phyloP scores from a whole-genome alignment of 2,888 invertebrate species.

The Crocallis elinguaria region DNA sequence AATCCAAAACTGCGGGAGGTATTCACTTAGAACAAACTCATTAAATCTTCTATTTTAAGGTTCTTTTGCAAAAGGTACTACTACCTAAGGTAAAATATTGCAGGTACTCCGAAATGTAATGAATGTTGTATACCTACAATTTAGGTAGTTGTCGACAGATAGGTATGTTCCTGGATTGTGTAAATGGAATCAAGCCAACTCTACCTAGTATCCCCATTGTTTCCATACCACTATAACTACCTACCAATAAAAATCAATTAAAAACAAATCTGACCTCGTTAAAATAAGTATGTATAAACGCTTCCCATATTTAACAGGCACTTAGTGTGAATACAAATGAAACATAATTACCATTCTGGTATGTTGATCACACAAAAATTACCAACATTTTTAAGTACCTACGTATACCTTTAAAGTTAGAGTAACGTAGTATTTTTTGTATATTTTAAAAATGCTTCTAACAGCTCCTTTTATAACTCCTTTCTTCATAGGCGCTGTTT shows the following conservation, averaged over 20 bases:
- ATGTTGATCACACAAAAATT: conserved; percentile 6
- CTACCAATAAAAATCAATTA: neutral
- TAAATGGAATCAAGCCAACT: neutral
- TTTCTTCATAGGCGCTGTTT: too few species aligned
- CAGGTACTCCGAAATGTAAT: too few species aligned
- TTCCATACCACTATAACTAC: neutral
- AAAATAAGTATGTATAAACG: conserved; percentile 20
- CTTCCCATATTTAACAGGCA: conserved; percentile 51
- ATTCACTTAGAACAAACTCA: too few species aligned
- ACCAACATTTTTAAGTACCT: neutral
- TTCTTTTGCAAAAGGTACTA: too few species aligned
- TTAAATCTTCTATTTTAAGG: too few species aligned
- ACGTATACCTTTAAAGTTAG: neutral
- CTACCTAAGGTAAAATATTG: too few species aligned
- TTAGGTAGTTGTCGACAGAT: too few species aligned
- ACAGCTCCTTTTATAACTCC: too few species aligned
- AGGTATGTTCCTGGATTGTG: too few species aligned
- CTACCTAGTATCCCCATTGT: neutral
- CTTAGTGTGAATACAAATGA: conserved; percentile 49
- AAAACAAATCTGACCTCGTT: neutral
- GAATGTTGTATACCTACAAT: too few species aligned
- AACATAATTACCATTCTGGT: conserved; percentile 24
- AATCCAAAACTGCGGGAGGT: too few species aligned
- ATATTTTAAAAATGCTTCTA: too few species aligned
- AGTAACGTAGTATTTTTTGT: neutral